A percentile compares a stretch with the other conserved stretches of the same genome.
These are phyloP conservation scores for Malachius bipustulatus DNA, from an alignment of 2,888 invertebrate genomes.

Conservation along the genomic window DNA sequence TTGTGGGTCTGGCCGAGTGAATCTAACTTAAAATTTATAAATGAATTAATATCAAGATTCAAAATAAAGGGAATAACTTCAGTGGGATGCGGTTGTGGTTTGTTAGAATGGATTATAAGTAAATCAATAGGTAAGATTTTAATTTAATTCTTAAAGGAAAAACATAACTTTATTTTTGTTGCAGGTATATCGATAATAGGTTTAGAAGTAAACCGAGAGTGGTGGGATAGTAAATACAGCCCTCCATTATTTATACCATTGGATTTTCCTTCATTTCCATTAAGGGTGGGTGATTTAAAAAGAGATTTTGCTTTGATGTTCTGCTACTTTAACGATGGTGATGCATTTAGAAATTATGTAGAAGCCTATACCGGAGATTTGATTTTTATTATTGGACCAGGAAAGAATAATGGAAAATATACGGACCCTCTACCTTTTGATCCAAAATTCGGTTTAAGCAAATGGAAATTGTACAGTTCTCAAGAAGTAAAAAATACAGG, in stretches of 20 bases:
- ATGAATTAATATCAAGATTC: slow-evolving; percentile 36
- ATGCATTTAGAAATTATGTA: slow-evolving; percentile 57
- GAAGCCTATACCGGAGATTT: slow-evolving; percentile 49
- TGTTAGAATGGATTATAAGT: slow-evolving; percentile 69
- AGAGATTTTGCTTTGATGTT: slow-evolving; percentile 53
- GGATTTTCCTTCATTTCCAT: slow-evolving; percentile 41
- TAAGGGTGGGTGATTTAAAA: slow-evolving; percentile 25
- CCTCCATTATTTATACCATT: slow-evolving; percentile 58
- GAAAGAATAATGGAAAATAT: slow-evolving; percentile 46
- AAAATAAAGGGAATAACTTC: slow-evolving; percentile 47
- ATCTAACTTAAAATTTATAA: slow-evolving; percentile 49
- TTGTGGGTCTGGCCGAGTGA: slow-evolving; percentile 67
- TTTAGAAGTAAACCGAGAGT: slow-evolving; percentile 63
- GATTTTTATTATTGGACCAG: slow-evolving; percentile 65
- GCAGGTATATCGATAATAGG: slow-evolving; percentile 50
- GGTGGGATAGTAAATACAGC: slow-evolving; percentile 71
- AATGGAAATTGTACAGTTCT: slow-evolving; percentile 46
- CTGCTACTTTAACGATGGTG: slow-evolving; percentile 68
- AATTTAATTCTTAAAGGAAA: too few relatives aligned
- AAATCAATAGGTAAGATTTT: slow-evolving; percentile 50
- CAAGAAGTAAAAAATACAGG: slow-evolving; percentile 49
- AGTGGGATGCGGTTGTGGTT: slow-evolving; percentile 68
- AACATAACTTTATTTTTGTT: too few relatives aligned
- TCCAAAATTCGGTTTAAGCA: slow-evolving; percentile 36
- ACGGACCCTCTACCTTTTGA: slow-evolving; percentile 62